Base-by-base conservation (phyloP, 2,888 invertebrate genomes). In the Cistogaster globosa region DNA sequence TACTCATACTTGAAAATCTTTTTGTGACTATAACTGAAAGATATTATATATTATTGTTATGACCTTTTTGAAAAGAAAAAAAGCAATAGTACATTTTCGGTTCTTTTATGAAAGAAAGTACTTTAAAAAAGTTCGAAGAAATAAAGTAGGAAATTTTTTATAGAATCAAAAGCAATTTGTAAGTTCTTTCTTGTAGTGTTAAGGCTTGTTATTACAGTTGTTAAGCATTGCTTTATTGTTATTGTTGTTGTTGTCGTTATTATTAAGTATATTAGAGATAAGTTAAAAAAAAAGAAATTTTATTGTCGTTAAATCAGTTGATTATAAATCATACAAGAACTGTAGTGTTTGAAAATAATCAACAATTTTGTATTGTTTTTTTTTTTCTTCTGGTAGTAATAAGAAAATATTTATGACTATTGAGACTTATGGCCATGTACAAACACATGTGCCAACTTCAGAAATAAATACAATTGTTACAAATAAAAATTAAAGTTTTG, bases 241-340 rank as follows among this genome's bases (percentile, higher is more conserved):
- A 18, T 58, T 60, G 4, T 48, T 48, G n/a, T 42, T 71, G n/a
- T 48, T 60, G 1, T 48, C 20, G 6, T 26, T 71, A 14, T 48
- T 48, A 48, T 16, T 16, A 45, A 45, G 14, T 12, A 72, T 62
- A 53, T 63, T 69, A 22, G 38, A 63, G 75, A 79, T 79, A 84
- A 84, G 74, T 78, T 82, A 65, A 71, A 65, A 45, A 42, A 55
- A n/a, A 12, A n/a, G 45, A 12, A 36, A 65, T 45, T 80, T 80
- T 67, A 60, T 62, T 67, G 26, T 62, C 72, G 77, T 69, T 81
- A 74, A 84, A 80, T 76, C 57, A 81, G 63, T 62, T 81, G 67
- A 77, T 81, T 76, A 72, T 84, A 84, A 84, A 81, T 84, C 81
- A 84, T 69, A 76, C 32, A 62, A 79, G 14, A 65, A 18, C 67